These are phyloP conservation scores for Cyanistes caeruleus DNA, from an alignment of 2,113 vertebrate species.

Conservation along the genomic window DNA sequence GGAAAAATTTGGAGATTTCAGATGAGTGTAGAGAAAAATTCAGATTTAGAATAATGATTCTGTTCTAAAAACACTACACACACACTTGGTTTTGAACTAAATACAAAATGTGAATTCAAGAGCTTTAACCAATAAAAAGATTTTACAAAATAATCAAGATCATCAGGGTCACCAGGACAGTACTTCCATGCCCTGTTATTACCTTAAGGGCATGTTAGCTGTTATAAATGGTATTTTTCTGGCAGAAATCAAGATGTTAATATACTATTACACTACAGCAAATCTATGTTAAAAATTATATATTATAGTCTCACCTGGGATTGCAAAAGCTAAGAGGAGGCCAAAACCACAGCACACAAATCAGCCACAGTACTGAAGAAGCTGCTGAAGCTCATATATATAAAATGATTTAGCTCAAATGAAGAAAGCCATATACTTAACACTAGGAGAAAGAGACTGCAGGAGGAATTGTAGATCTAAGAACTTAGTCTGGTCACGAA, in stretches of 20 bases:
- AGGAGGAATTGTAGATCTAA: neutral
- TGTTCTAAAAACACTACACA: neutral
- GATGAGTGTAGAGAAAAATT: neutral
- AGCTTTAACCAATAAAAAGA: neutral
- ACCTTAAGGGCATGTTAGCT: neutral
- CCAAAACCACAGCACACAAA: neutral
- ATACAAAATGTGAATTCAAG: neutral
- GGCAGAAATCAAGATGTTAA: neutral
- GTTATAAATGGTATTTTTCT: neutral
- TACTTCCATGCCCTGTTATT: neutral
- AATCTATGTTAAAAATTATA: neutral
- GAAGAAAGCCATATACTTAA: neutral
- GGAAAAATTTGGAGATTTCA: neutral
- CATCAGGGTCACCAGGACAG: neutral
- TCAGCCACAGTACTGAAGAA: neutral
- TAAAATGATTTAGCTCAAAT: neutral
- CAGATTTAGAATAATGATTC: neutral
- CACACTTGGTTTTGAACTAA: neutral
- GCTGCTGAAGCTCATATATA: neutral
- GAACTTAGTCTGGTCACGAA: neutral
- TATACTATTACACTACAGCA: neutral
- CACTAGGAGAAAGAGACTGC: neutral
- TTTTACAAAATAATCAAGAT: neutral
- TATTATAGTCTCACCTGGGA: neutral
- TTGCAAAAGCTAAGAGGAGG: neutral